Conservation (phyloP, 2,888 invertebrate genomes). For the Kryphioiulus occultus region DNA sequence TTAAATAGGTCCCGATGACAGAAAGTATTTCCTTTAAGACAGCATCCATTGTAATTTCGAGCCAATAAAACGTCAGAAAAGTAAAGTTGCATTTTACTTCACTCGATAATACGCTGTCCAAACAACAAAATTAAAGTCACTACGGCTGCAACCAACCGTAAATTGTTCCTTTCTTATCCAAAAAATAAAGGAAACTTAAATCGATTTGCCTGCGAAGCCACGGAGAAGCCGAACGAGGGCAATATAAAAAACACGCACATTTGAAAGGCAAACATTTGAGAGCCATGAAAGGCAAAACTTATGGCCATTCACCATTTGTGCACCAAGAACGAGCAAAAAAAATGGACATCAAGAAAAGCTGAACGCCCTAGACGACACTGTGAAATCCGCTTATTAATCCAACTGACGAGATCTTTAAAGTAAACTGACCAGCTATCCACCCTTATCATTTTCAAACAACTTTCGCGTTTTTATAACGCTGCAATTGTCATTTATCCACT, state of each 20-base stretch:
- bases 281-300: not conserved
- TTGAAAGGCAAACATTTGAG: not conserved
- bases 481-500: too few relatives aligned
- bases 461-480: too few relatives aligned
- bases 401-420: too few relatives aligned
- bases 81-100: slow-evolving; percentile 35
- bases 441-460: too few relatives aligned
- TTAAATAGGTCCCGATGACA: slow-evolving; percentile 43
- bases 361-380: not conserved
- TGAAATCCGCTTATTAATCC: not conserved
- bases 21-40: slow-evolving; percentile 43
- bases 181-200: slow-evolving; percentile 35
- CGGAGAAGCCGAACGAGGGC: not conserved
- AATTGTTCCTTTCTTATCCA: slow-evolving; percentile 31
- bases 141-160: slow-evolving; percentile 31
- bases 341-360: not conserved
- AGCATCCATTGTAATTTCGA: slow-evolving; percentile 31
- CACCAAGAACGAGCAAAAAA: not conserved
- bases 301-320: not conserved
- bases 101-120: slow-evolving; percentile 35
- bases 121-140: slow-evolving; percentile 35
- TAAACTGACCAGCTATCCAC: too few relatives aligned
- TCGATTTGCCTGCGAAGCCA: slow-evolving; percentile 16
- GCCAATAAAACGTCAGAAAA: slow-evolving; percentile 35
- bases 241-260: not conserved